phyloP scores from a whole-genome alignment of 1,140 invertebrate genomes.

The Pachypsylla venusta region DNA sequence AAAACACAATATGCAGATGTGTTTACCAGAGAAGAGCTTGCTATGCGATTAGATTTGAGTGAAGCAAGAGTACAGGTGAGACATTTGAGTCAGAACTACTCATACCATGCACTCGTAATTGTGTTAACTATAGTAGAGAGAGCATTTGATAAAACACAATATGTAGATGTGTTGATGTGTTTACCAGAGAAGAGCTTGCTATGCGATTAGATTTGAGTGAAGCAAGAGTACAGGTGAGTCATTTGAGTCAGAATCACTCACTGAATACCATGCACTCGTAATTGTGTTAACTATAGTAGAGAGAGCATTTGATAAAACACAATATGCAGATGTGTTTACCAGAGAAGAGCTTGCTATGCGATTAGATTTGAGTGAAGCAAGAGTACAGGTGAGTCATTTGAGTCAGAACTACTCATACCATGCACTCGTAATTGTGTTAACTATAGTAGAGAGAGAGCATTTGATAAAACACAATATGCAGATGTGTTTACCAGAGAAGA shows the following conservation, averaged over 20 bases:
- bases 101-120: no score
- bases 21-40: slow-evolving; percentile 91
- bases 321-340: slow-evolving; percentile 97
- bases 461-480: slow-evolving; percentile 97
- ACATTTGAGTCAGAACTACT: slow-evolving; percentile 17
- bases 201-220: slow-evolving; percentile 88
- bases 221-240: slow-evolving; percentile 83
- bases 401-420: no score
- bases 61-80: slow-evolving; percentile 93
- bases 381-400: slow-evolving; percentile 73
- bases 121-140: no score
- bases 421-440: no score
- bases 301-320: slow-evolving; percentile 91
- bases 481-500: slow-evolving; percentile 96
- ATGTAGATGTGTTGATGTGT: slow-evolving; percentile 96
- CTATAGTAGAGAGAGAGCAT: slow-evolving; percentile 90
- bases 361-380: slow-evolving; percentile 86
- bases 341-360: slow-evolving; percentile 88
- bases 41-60: slow-evolving; percentile 81
- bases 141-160: slow-evolving; percentile 95
- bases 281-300: no score
- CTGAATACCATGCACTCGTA: no score
- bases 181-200: slow-evolving; percentile 92
- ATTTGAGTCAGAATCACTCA: slow-evolving; percentile 17
- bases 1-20: slow-evolving; percentile 98